Evolutionary conservation across 2,888 invertebrate species (phyloP).

Genomic region (Eupithecia dodoneata): DNA sequence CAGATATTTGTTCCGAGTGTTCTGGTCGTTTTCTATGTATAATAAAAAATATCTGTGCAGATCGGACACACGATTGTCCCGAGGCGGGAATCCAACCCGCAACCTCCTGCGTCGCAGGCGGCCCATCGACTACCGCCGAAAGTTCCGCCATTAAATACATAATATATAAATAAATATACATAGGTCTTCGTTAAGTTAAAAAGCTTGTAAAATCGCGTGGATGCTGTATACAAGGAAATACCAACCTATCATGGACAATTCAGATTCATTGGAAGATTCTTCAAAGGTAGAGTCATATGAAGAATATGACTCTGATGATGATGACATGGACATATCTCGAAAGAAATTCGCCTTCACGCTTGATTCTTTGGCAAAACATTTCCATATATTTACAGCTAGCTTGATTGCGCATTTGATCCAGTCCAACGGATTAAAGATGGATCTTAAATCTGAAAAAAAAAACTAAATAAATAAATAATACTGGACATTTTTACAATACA

Average conservation of each 20-base stretch:
- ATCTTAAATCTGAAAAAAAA: not conserved
- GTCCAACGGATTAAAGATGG: not conserved
- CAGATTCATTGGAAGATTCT: not conserved
- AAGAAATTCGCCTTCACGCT: not conserved
- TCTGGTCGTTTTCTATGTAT: too few species aligned
- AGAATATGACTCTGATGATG: not conserved
- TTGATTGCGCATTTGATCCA: slow-evolving; percentile 1
- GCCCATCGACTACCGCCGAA: too few species aligned
- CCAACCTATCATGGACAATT: not conserved
- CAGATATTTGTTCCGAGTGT: too few species aligned
- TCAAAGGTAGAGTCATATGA: not conserved
- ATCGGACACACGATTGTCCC: too few species aligned
- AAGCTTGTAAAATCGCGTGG: not conserved
- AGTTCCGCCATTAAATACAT: too few species aligned
- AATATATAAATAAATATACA: too few species aligned
- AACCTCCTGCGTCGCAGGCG: too few species aligned
- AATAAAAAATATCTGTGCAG: too few species aligned
- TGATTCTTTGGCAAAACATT: not conserved
- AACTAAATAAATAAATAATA: not conserved
- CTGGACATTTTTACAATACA: too few species aligned
- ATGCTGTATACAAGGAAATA: not conserved
- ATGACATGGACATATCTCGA: not conserved
- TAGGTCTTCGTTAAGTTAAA: not conserved
- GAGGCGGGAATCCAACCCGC: too few species aligned
- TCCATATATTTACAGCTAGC: not conserved